Conservation (phyloP, 37 sponge, comb jelly and placozoan species). For the Hormiphora californensis region DNA sequence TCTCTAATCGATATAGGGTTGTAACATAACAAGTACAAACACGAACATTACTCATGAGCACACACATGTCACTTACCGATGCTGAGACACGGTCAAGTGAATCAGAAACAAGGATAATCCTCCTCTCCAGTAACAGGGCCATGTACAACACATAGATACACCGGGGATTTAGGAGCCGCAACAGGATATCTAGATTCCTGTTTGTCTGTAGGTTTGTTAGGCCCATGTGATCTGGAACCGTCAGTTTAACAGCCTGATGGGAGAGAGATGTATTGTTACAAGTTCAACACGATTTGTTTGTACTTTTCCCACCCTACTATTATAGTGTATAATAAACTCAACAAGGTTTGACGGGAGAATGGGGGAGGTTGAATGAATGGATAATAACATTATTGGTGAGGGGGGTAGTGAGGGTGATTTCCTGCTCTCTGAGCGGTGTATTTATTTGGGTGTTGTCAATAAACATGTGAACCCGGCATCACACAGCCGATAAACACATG, state of each 20-base stretch:
- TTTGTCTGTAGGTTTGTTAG: neutral
- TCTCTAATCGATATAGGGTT: too few species aligned
- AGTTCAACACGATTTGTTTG: too few species aligned
- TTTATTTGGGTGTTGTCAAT: too few species aligned
- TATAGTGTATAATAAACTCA: too few species aligned
- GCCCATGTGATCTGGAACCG: conserved; percentile 35
- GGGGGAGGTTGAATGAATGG: neutral
- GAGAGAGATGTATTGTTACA: too few species aligned
- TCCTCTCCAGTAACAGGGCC: conserved; percentile 25
- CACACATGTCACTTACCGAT: neutral
- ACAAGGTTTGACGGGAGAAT: too few species aligned
- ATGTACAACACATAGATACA: conserved; percentile 37
- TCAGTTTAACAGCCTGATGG: conserved; percentile 8
- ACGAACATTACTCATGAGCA: neutral
- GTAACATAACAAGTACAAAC: too few species aligned
- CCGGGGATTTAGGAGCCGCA: conserved; percentile 16
- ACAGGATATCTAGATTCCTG: neutral
- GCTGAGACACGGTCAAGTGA: conserved; percentile 5
- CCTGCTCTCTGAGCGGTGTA: neutral
- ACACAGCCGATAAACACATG: too few species aligned
- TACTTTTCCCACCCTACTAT: too few species aligned
- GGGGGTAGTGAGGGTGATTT: neutral
- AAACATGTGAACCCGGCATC: too few species aligned
- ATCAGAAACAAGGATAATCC: conserved; percentile 8
- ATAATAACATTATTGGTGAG: neutral